A percentile compares a stretch with the other conserved stretches of the same genome.
Evolutionary conservation across 2,888 invertebrate species (phyloP).

Genomic region (Clivina fossor): DNA sequence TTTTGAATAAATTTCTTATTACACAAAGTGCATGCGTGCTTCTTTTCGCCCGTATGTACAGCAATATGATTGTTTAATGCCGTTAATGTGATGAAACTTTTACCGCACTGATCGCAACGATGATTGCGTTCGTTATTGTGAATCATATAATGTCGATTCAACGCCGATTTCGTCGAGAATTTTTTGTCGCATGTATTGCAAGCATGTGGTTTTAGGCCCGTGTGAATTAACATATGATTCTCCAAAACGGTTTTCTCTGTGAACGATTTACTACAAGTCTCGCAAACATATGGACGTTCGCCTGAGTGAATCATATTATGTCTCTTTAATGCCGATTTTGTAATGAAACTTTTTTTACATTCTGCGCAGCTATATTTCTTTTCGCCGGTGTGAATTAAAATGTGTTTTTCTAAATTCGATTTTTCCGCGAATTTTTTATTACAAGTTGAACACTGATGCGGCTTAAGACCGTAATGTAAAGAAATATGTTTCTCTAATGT

Average conservation of each 20-base stretch:
- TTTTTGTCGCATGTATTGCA: conserved; percentile 14
- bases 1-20: conserved; percentile 20
- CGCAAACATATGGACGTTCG: conserved; percentile 4
- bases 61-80: conserved; percentile 17
- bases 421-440: conserved; percentile 19
- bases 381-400: conserved; percentile 8
- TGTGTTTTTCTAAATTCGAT: conserved; percentile 16
- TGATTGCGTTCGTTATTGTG: conserved; percentile 13
- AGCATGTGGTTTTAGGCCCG: conserved; percentile 8
- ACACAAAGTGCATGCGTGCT: conserved; percentile 8
- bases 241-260: conserved; percentile 13
- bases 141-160: conserved; percentile 13
- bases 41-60: conserved; percentile 9
- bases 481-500: conserved; percentile 18
- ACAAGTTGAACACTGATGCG: conserved; percentile 12
- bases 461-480: conserved; percentile 9
- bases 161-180: conserved; percentile 6
- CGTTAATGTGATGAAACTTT: conserved; percentile 16
- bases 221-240: conserved; percentile 21
- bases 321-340: conserved; percentile 11
- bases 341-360: conserved; percentile 21
- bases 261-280: conserved; percentile 6
- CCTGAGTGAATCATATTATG: conserved; percentile 14
- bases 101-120: neutral
- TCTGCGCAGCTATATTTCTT: conserved; percentile 7